A percentile compares a stretch with the other conserved stretches of the same genome.
These are phyloP conservation scores for Platycheirus albimanus DNA, from an alignment of 2,888 invertebrate genomes.

Conservation along the genomic window DNA sequence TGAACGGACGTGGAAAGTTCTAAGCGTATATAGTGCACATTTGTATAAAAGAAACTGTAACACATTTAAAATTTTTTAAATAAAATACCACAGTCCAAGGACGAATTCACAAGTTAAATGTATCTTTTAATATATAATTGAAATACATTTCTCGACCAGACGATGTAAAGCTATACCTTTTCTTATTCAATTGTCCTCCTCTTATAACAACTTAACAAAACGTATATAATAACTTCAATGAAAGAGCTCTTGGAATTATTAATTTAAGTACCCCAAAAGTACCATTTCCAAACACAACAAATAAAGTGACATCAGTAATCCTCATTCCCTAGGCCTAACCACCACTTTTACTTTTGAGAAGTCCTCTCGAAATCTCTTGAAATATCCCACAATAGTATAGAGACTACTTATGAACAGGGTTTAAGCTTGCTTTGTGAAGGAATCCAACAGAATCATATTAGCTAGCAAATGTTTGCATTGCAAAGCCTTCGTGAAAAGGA, in stretches of 20 bases:
- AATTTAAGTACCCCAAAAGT: conserved; percentile 15
- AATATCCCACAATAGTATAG: conserved; percentile 42
- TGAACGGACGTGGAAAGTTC: conserved; percentile 36
- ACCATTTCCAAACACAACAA: conserved; percentile 36
- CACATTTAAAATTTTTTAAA: not conserved
- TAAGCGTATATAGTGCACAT: not conserved
- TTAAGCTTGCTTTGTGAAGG: conserved; percentile 36
- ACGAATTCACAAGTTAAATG: not conserved
- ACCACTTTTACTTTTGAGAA: too few relatives aligned
- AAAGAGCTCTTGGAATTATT: conserved; percentile 23
- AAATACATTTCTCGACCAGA: not conserved
- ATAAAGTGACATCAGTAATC: conserved; percentile 20
- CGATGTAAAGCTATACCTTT: too few relatives aligned
- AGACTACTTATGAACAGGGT: conserved; percentile 28
- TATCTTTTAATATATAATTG: conserved; percentile 5
- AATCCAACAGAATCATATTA: conserved; percentile 60
- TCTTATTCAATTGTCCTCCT: conserved; percentile 5
- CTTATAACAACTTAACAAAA: conserved; percentile 5
- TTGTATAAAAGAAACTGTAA: not conserved
- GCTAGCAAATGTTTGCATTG: conserved; percentile 54
- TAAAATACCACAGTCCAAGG: not conserved
- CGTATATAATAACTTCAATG: conserved; percentile 5
- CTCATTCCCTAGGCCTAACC: too few relatives aligned
- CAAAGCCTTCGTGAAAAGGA: conserved; percentile 50
- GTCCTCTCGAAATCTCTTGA: conserved; percentile 33